Evolutionary conservation across 2,888 invertebrate genomes (phyloP), one percentile per base, ranked within the genome.

Genomic region (Lamproptera curius): DNA sequence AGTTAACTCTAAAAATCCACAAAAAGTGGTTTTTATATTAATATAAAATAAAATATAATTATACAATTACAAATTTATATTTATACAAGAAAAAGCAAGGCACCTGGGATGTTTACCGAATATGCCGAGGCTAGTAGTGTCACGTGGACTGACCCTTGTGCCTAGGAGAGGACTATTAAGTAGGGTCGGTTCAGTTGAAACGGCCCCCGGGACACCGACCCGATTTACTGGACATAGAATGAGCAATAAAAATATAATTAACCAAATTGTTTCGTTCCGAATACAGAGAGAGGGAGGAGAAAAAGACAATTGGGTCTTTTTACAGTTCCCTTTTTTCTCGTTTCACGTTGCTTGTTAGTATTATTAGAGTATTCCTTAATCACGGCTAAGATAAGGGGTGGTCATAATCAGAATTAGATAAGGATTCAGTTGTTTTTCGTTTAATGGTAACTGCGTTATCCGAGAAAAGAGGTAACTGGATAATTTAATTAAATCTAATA

Each of bases 221-320:
- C 78, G 78, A 82, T 83, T 85, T 80, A 80, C 76, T 78, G 75
- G 73, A 80, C 78, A 78, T 76, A 71, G 74, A 82, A 81, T 76
- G 76, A 79, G 73, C 77, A 80, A 78, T 85, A 84, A 82, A 80
- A 82, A 82, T 81, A 81, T 83, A 80, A 84, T 82, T 82, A 81
- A 56, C 55, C 50, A 51, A 53, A 75, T 76, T 76, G 78, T 74
- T 76, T 74, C 70, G 73, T 68, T 76, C 66, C 58, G 68, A 65
- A 75, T 76, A 72, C 70, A 73, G 71, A 70, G 71, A 71, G 66
- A 74, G 34, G 68, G 64, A 60, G 66, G 62, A 63, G 68, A 70
- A 70, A 71, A 64, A 61, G 62, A 56, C 69, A 66, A 65, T 69
- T 68, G 70, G 68, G 67, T 66, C 63, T 68, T 71, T 61, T 68